These are phyloP conservation scores for Sus cebifrons DNA, from an alignment of 2,797 vertebrate genomes.

Conservation along the genomic window DNA sequence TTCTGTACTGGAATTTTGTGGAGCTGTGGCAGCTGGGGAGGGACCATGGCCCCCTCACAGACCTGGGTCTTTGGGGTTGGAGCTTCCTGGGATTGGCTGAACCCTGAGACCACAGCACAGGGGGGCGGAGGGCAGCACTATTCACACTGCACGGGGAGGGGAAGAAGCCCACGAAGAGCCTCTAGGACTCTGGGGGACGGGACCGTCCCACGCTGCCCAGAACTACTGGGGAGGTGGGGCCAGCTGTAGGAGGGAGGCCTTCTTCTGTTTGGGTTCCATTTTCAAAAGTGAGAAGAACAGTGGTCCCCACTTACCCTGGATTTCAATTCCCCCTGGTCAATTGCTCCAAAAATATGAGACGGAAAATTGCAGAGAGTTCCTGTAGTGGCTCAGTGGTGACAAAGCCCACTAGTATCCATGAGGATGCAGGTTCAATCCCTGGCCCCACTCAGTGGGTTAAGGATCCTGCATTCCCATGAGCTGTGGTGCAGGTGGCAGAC, in stretches of 20 bases:
- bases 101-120: too few relatives aligned
- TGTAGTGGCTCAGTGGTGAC: too few relatives aligned
- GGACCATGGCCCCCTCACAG: background rate
- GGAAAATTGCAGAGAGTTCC: background rate
- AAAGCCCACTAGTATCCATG: too few relatives aligned
- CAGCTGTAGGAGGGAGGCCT: fast-evolving
- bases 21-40: background rate
- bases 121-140: background rate
- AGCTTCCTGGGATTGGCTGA: background rate
- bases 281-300: background rate
- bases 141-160: background rate
- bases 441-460: too few relatives aligned
- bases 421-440: too few relatives aligned
- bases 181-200: background rate
- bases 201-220: too few relatives aligned
- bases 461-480: too few relatives aligned
- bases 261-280: background rate
- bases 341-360: background rate
- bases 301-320: background rate
- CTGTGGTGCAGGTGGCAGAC: too few relatives aligned
- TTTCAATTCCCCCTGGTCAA: background rate
- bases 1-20: background rate
- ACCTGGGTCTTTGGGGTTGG: background rate
- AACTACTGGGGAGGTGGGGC: background rate
- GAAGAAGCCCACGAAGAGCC: background rate